Evolutionary conservation across 2,797 vertebrate genomes (phyloP), one percentile per base, ranked within the genome.

Genomic region (Chloroceryle inda): DNA sequence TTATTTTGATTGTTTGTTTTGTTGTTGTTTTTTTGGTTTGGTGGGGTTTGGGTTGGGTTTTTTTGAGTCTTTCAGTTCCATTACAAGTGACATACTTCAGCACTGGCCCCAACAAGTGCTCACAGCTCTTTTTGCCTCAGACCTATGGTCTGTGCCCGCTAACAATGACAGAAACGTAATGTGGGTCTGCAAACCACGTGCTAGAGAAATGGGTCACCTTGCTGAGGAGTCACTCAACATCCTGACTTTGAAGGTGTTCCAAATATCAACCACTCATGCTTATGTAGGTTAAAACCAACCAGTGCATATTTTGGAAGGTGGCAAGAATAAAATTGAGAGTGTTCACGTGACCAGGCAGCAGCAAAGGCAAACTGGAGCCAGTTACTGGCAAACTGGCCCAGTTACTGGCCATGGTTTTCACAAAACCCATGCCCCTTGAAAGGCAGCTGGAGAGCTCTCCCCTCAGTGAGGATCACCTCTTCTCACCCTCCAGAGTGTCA

Each of bases 211-310:
- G 2, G 92, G 94, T 93, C 93, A 94, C 85, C 77, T 63, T 89
- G 78, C 64, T 55, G 10, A 85, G 52, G 26, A 69, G 82, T 81
- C 79, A 89, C 64, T 62, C 71, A 16, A 52, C 0, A 1, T 53
- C 31, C 63, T 64, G 85, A 50, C 74, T 94, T 77, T 62, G 68
- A 92, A 85, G 59, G 31, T 61, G 72, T 22, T 95, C 92, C 90
- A 92, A 86, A 93, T 77, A 83, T 18, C 80, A 72, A 47, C 13
- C 0, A 0, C 85, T 91, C 82, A 68, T 0, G 0, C n/a, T 92
- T 92, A 79, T 79, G 62, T 88, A 94, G 83, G 93, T 86, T 95
- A 94, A 92, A 95, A 61, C 42, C 71, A 76, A 63, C 10, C 27
- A 33, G 14, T 26, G 62, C 1, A 5, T n/a, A 63, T 75, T 91